phyloP scores from a whole-genome alignment of 2,888 invertebrate species.

The Neoscelio sp. region DNA sequence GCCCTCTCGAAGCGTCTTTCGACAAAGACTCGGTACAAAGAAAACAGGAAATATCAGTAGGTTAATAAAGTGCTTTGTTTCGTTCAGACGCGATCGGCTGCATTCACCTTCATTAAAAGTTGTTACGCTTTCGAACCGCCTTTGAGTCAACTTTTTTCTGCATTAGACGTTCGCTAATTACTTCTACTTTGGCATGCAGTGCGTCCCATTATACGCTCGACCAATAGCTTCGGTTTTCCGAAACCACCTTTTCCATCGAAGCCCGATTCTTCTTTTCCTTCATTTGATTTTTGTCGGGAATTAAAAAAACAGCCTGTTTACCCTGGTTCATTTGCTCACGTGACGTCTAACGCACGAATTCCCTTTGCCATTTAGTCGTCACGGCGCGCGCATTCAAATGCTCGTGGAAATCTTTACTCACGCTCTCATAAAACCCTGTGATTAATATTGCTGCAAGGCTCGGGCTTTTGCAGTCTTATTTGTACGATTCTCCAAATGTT shows the following conservation, averaged over 20 bases:
- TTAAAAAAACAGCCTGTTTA: neutral
- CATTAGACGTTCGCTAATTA: slow-evolving; percentile 57
- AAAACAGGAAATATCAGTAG: slow-evolving; percentile 55
- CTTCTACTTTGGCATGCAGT: slow-evolving; percentile 34
- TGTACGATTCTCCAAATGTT: slow-evolving; percentile 66
- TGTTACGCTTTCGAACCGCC: slow-evolving; percentile 63
- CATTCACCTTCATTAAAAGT: slow-evolving; percentile 71
- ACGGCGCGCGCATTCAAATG: slow-evolving; percentile 55
- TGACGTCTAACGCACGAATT: slow-evolving; percentile 48
- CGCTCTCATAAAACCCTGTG: slow-evolving; percentile 58
- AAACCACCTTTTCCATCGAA: too few relatives aligned
- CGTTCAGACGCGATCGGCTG: slow-evolving; percentile 66
- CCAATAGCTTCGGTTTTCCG: too few relatives aligned
- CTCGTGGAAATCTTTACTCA: slow-evolving; percentile 53
- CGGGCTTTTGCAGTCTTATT: slow-evolving; percentile 61
- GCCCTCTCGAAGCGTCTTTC: slow-evolving; percentile 3
- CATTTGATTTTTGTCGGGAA: neutral
- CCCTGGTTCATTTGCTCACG: slow-evolving; percentile 23
- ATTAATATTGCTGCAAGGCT: slow-evolving; percentile 62
- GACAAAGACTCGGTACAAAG: slow-evolving; percentile 6
- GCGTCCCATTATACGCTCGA: slow-evolving; percentile 14
- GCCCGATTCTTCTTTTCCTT: too few relatives aligned
- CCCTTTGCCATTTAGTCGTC: slow-evolving; percentile 59
- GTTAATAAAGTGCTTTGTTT: slow-evolving; percentile 70
- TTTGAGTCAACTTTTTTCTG: slow-evolving; percentile 41